phyloP scores from a whole-genome alignment of 1,140 invertebrate species.

The Panagrolaimus sp. region DNA sequence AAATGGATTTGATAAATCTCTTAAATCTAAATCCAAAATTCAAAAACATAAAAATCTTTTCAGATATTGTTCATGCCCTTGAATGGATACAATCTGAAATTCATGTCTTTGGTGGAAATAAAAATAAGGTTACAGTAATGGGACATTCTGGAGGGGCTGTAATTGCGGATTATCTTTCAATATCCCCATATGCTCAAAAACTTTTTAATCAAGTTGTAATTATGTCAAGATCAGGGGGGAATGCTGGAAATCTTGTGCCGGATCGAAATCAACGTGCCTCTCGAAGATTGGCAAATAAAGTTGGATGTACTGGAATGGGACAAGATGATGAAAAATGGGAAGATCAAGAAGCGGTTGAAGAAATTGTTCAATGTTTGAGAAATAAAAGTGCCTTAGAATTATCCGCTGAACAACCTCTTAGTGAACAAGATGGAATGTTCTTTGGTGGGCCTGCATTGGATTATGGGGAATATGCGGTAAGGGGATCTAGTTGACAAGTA shows the following conservation, averaged over 20 bases:
- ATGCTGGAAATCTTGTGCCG: not conserved
- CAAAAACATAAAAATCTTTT: not conserved
- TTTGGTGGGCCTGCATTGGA: not conserved
- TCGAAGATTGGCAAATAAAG: not conserved
- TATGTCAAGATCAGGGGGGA: not conserved
- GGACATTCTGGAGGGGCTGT: slow-evolving; percentile 12
- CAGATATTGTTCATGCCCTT: not conserved
- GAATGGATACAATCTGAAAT: slow-evolving; percentile 12
- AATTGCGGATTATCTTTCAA: not conserved
- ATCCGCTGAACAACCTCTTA: not conserved
- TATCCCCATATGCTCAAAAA: not conserved
- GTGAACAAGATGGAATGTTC: not conserved
- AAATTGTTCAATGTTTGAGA: not conserved
- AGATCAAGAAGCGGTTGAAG: not conserved
- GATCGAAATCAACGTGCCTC: not conserved
- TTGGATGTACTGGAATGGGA: not conserved
- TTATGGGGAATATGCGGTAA: slow-evolving; percentile 7
- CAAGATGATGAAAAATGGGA: slow-evolving; percentile 6
- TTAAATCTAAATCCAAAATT: too few relatives aligned
- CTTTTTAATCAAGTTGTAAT: slow-evolving; percentile 12
- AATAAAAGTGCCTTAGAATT: not conserved
- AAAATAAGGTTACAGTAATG: slow-evolving; percentile 5
- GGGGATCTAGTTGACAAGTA: not conserved
- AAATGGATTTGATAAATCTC: not conserved
- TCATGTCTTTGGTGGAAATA: slow-evolving; percentile 1